Base-by-base conservation (phyloP, 1,140 invertebrate species). In the Achatina immaculata region DNA sequence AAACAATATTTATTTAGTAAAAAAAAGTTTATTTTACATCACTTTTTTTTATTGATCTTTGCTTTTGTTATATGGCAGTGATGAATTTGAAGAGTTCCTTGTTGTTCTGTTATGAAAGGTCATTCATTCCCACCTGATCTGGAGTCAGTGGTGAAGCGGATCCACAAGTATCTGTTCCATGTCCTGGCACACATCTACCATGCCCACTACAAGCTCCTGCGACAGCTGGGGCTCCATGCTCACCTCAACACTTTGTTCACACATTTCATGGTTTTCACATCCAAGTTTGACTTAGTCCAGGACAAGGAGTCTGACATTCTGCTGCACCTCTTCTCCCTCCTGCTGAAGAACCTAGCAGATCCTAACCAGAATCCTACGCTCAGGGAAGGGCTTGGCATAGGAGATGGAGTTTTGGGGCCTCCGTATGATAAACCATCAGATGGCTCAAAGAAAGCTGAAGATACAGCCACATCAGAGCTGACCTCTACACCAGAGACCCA, bases 131-230 rank as follows among this genome's bases (percentile, higher is more conserved):
- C 98, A 71, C 94, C 94, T 89, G 95, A 95, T 85, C 99, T 99
- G 92, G 97, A 98, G 92, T 94, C 94, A 88, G 96, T 97, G 91
- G 96, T 98, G 87, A 95, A 97, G 91, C 98, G 98, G 92, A 98
- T 99, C 90, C 94, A 98, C 92, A 95, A 96, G 90, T 94, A 98
- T 92, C 94, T 99, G 93, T 99, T 98, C 93, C 97, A 99, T 92
- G 97, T 99, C 88, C 94, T 99, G 93, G 97, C 97, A 89, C 98
- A 99, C 93, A 94, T 99, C 90, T 99, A 99, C 93, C 96, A 98
- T 92, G 95, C 95, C 92, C 98, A 99, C 94, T 99, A 98, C 93
- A 94, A 95, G 92, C 96, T 98, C 93, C 94, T 99, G 87, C 95
- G 96, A 87, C 93, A 96, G 86, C 94, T 99, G 89, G 95, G 95